Evolutionary conservation across 1,140 invertebrate genomes (phyloP).

Genomic region (Ooceraea biroi): DNA sequence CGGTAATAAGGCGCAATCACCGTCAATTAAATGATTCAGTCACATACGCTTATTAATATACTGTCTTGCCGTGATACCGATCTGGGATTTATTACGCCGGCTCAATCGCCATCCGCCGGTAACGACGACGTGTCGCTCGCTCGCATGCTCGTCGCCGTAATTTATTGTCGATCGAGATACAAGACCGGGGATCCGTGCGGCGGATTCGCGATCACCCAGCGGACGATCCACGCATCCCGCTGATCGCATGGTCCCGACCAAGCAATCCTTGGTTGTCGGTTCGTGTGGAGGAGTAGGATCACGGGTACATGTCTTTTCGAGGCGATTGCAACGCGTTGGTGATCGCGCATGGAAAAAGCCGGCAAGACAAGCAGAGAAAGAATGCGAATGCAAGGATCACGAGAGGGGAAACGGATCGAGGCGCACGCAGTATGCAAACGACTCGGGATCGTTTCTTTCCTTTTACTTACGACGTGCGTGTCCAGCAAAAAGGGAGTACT

Average conservation of each 20-base stretch:
- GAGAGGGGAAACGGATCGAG: slow-evolving; percentile 35
- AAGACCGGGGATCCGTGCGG: neutral
- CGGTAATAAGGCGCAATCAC: slow-evolving; percentile 17
- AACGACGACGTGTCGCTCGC: neutral
- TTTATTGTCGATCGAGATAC: neutral
- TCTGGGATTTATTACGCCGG: neutral
- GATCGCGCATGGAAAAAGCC: slow-evolving; percentile 1
- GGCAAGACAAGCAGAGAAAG: neutral
- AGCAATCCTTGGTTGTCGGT: too few species aligned
- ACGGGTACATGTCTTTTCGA: too few species aligned
- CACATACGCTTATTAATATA: slow-evolving; percentile 14
- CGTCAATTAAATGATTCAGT: slow-evolving; percentile 31
- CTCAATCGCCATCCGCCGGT: neutral
- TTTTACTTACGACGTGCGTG: slow-evolving; percentile 46
- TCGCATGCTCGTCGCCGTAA: neutral
- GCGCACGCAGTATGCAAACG: slow-evolving; percentile 63
- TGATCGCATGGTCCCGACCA: neutral
- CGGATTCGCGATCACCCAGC: neutral
- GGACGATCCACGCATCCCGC: neutral
- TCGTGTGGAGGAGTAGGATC: too few species aligned
- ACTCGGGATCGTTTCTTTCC: slow-evolving; percentile 27
- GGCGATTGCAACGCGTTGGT: too few species aligned
- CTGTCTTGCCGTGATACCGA: neutral
- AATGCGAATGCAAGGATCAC: neutral
- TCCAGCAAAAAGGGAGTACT: neutral